Percentiles rank a stretch among this genome's conserved stretches.
phyloP scores from a whole-genome alignment of 2,888 invertebrate species.

The Arrhopalites spinosus region DNA sequence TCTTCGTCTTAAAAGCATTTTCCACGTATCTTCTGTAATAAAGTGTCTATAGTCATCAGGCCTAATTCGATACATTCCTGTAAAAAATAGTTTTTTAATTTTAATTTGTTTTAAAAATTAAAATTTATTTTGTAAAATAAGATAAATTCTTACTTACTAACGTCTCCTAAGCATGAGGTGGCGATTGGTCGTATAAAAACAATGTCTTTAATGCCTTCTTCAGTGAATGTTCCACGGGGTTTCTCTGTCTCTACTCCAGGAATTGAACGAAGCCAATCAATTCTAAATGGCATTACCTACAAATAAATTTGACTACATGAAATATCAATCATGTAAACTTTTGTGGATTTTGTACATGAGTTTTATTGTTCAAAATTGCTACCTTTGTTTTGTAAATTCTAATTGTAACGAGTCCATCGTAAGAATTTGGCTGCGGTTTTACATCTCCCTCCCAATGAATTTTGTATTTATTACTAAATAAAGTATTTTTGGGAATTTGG shows the following conservation, averaged over 20 bases:
- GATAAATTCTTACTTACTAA: too few relatives aligned
- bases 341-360: not conserved
- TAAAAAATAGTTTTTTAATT: too few relatives aligned
- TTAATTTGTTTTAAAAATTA: too few relatives aligned
- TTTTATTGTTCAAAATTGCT: not conserved
- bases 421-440: not conserved
- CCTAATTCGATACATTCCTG: constrained; percentile 25
- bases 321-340: not conserved
- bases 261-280: constrained; percentile 16
- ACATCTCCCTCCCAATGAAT: constrained; percentile 9
- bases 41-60: not conserved
- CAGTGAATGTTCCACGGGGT: constrained; percentile 5
- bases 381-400: constrained; percentile 17
- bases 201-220: constrained; percentile 4
- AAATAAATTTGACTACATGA: not conserved
- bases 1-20: constrained; percentile 11
- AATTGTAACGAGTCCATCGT: not conserved
- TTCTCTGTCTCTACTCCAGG: constrained; percentile 12
- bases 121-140: too few relatives aligned
- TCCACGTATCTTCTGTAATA: constrained; percentile 19
- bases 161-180: constrained; percentile 13
- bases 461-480: constrained; percentile 10
- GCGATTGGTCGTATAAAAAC: constrained; percentile 9
- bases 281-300: constrained; percentile 14
- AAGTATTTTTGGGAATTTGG: constrained; percentile 2